These are phyloP conservation scores for Sander vitreus DNA, from an alignment of 2,113 vertebrate genomes.

Conservation along the genomic window DNA sequence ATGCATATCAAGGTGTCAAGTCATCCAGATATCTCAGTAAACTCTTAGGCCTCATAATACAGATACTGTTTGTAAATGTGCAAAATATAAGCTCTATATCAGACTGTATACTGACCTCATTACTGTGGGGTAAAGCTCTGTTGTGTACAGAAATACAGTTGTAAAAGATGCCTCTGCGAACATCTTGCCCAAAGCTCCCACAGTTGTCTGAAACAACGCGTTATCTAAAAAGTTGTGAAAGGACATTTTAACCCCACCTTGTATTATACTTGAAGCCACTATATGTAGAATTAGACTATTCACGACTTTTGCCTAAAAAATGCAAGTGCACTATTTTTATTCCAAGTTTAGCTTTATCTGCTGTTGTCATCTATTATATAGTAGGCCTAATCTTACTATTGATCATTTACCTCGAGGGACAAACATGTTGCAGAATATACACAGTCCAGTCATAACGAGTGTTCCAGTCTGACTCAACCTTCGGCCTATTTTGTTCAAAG, in stretches of 20 bases:
- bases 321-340: neutral
- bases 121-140: slow-evolving; percentile 70
- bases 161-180: slow-evolving; percentile 63
- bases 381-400: neutral
- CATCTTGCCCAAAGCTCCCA: slow-evolving; percentile 69
- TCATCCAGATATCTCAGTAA: neutral
- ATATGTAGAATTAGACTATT: neutral
- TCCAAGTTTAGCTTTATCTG: neutral
- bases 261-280: neutral
- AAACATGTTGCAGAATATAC: slow-evolving; percentile 57
- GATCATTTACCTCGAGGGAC: slow-evolving; percentile 56
- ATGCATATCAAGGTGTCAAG: too few species aligned
- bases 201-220: neutral
- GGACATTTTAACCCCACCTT: neutral
- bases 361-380: neutral
- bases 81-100: neutral
- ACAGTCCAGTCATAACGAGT: slow-evolving; percentile 57
- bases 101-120: slow-evolving; percentile 56
- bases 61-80: neutral
- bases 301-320: neutral
- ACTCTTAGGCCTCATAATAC: neutral
- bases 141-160: slow-evolving; percentile 59
- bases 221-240: slow-evolving; percentile 32
- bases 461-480: slow-evolving; percentile 37
- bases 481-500: slow-evolving; percentile 60